Percentiles rank a stretch among this genome's conserved stretches.
Conservation (phyloP, 1,140 invertebrate genomes). For the Drosophila simulans region DNA sequence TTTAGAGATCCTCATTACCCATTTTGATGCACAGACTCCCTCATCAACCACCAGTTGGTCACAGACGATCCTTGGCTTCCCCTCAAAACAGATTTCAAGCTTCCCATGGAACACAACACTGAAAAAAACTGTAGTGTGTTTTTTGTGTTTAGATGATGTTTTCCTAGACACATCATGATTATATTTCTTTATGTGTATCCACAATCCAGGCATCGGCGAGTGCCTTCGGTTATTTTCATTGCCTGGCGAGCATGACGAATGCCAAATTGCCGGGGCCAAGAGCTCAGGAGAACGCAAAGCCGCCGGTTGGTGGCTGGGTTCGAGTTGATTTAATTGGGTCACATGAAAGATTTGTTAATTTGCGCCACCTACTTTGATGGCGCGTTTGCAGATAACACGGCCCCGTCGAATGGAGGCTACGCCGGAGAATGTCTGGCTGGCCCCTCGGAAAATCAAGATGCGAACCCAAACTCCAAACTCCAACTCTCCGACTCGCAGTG, state of each 20-base stretch:
- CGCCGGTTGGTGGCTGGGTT: slow-evolving; percentile 18
- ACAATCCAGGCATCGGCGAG: slow-evolving; percentile 21
- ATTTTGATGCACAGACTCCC: slow-evolving; percentile 43
- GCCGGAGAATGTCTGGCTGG: slow-evolving; percentile 47
- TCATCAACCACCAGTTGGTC: slow-evolving; percentile 34
- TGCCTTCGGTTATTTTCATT: slow-evolving; percentile 68
- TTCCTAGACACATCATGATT: neutral
- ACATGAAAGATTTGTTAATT: slow-evolving; percentile 83
- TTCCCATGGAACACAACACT: slow-evolving; percentile 21
- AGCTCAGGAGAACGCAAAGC: slow-evolving; percentile 21
- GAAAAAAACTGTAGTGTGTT: neutral
- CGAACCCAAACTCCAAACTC: slow-evolving; percentile 2
- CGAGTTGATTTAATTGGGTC: slow-evolving; percentile 78
- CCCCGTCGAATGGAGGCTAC: slow-evolving; percentile 22
- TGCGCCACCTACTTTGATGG: slow-evolving; percentile 79
- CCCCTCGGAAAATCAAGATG: slow-evolving; percentile 31
- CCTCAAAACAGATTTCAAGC: slow-evolving; percentile 13
- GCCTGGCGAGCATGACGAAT: slow-evolving; percentile 74
- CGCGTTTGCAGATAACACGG: slow-evolving; percentile 66
- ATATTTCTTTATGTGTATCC: slow-evolving; percentile 1
- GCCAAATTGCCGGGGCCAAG: slow-evolving; percentile 66
- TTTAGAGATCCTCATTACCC: slow-evolving; percentile 27
- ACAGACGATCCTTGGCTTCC: slow-evolving; percentile 23
- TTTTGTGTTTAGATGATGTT: too few species aligned
- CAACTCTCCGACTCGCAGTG: neutral